Percentiles rank a stretch among this genome's conserved stretches.
Conservation (phyloP, 2,113 vertebrate species). For the Macaca nemestrina region DNA sequence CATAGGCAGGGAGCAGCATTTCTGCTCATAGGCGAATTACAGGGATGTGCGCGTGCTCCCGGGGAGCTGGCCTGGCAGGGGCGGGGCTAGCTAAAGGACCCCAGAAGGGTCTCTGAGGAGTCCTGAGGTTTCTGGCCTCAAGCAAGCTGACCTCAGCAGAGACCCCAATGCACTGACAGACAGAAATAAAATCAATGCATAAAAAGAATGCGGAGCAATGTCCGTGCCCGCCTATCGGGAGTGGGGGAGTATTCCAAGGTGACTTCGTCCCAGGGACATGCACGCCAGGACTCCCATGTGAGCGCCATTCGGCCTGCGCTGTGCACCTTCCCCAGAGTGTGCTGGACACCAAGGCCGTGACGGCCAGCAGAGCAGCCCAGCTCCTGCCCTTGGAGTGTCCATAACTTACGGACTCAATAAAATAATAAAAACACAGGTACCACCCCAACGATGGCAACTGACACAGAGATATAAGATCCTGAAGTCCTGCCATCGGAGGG, state of each 20-base stretch:
- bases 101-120: not conserved
- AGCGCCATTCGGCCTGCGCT: no score
- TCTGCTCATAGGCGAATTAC: not conserved
- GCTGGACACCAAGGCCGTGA: not conserved
- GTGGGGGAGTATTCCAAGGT: not conserved
- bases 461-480: no score
- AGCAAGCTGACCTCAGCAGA: not conserved
- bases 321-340: no score
- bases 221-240: not conserved
- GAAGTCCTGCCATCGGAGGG: not conserved
- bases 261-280: not conserved
- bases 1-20: not conserved
- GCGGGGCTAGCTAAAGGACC: not conserved
- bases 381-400: not conserved
- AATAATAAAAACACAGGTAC: not conserved
- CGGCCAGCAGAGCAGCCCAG: not conserved
- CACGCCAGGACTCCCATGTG: not conserved
- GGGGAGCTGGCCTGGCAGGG: no score
- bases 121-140: not conserved
- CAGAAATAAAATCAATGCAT: not conserved
- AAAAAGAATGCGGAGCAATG: not conserved
- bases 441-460: not conserved
- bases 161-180: not conserved
- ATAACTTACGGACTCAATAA: not conserved
- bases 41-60: not conserved